Evolutionary conservation across 2,888 invertebrate genomes (phyloP), one percentile per base, ranked within the genome.

Genomic region (Uloborus plumipes): DNA sequence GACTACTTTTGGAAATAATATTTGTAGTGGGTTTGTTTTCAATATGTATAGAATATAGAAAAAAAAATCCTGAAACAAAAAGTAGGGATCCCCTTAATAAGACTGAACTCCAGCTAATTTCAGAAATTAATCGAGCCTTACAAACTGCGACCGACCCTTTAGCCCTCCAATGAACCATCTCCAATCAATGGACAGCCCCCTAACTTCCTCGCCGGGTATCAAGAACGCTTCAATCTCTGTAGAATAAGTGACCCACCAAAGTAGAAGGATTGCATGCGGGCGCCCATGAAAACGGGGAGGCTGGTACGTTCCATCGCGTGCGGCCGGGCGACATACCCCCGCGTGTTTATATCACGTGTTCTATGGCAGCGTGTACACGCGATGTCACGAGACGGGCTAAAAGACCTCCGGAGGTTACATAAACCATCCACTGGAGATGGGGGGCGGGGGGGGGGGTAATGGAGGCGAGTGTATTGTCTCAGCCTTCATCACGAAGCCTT

Each of bases 371-470:
- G 47, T 49, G 20, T 20, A 50, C 80, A 81, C 80, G 80, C 80
- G 58, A 81, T 65, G 79, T 80, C 79, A 69, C 79, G 79, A 73
- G 79, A 67, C 55, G 67, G 67, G 67, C 66, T 51, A 80, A 80
- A 73, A 67, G 67, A 50, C 64, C 67, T 53, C 53, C 22, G 73
- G 69, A 62, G 80, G 69, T 66, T 61, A 74, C 72, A 71, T 71
- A 78, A 65, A 71, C 71, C 77, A 64, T 67, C 14, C 15, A 49
- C 50, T 15, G 18, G n/a, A n/a, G n/a, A n/a, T n/a, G 47, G 49
- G 39, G 39, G 62, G 53, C 66, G 59, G 39, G 55, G 15, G 16
- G 16, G 61, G 3, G 47, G 18, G 18, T n/a, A 55, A 58, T 62
- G 39, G 7, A 39, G 39, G 39, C 11, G 39, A 39, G 39, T 39